phyloP scores from a whole-genome alignment of 2,797 vertebrate species.

The Pristis pectinata region DNA sequence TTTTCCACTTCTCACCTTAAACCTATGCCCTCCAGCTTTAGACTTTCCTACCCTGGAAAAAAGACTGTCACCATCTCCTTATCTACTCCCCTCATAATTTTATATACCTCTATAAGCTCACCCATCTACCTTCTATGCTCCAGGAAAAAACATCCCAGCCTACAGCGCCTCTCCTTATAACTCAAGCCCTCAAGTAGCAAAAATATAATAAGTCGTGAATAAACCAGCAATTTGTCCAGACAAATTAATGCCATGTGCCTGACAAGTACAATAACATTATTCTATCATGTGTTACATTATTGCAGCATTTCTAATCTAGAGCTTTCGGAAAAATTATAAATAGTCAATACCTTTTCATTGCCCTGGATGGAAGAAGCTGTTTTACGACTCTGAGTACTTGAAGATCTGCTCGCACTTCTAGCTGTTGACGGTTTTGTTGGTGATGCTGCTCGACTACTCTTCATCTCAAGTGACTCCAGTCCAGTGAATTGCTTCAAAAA shows the following conservation, averaged over 20 bases:
- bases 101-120: no score
- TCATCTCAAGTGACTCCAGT: accelerated
- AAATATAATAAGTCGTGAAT: not conserved
- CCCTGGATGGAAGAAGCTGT: slow-evolving; percentile 39
- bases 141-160: no score
- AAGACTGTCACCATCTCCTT: no score
- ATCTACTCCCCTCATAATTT: no score
- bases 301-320: not conserved
- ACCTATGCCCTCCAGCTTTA: no score
- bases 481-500: slow-evolving; percentile 55
- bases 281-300: not conserved
- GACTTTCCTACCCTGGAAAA: no score
- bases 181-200: no score
- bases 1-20: no score
- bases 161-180: no score
- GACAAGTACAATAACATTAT: not conserved
- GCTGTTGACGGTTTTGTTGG: not conserved
- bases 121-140: no score
- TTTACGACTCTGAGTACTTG: slow-evolving; percentile 40
- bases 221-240: not conserved
- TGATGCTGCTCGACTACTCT: not conserved
- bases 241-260: not conserved
- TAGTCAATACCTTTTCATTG: slow-evolving; percentile 41
- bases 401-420: not conserved
- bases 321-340: not conserved